phyloP scores from a whole-genome alignment of 2,113 vertebrate genomes.

The Chinchilla lanigera region DNA sequence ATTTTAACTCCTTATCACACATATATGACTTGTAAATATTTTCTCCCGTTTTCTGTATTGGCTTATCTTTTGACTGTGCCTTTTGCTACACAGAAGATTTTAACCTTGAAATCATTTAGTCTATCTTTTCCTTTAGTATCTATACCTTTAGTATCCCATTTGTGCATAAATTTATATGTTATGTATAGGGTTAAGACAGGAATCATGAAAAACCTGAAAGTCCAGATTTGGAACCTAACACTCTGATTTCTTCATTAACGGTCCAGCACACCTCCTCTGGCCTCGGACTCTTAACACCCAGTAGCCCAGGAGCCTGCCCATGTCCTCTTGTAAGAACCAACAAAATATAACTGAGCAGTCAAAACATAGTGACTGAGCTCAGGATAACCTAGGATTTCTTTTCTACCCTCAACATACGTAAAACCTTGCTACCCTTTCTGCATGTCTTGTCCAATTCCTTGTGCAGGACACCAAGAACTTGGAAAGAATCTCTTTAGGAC shows the following conservation, averaged over 20 bases:
- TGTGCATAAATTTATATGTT: slow-evolving; percentile 71
- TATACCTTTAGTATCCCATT: not conserved
- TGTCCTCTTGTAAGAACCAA: slow-evolving; percentile 33
- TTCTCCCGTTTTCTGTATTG: not conserved
- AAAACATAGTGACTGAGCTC: not conserved
- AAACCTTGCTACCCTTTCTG: not conserved
- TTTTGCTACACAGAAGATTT: not conserved
- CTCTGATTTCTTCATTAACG: slow-evolving; percentile 39
- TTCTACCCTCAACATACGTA: not conserved
- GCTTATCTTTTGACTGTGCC: not conserved
- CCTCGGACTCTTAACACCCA: not conserved
- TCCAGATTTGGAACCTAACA: slow-evolving; percentile 61
- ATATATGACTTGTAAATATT: not conserved
- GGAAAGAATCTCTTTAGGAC: not conserved
- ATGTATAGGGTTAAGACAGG: slow-evolving; percentile 58
- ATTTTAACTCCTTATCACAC: not conserved
- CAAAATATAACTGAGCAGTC: not conserved
- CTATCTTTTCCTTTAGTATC: not conserved
- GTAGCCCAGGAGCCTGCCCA: slow-evolving; percentile 54
- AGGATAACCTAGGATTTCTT: not conserved
- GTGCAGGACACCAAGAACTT: not conserved
- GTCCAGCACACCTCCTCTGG: slow-evolving; percentile 77
- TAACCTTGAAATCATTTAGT: not conserved
- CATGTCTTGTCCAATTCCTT: not conserved
- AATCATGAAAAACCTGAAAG: slow-evolving; percentile 66